Evolutionary conservation across 2,888 invertebrate species (phyloP).

Genomic region (Apamea sordens): DNA sequence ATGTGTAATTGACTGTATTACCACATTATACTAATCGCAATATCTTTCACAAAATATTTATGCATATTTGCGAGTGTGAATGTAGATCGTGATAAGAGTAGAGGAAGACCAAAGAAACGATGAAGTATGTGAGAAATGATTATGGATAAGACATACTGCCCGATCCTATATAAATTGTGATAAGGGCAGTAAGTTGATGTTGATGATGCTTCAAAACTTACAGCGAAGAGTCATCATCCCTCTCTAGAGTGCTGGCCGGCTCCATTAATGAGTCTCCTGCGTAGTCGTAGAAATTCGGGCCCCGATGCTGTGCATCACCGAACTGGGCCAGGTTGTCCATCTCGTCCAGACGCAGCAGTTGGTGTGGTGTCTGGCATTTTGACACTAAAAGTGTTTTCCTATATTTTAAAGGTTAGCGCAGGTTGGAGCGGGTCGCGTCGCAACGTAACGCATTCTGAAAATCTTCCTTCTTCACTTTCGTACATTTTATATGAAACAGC

Average conservation of each 20-base stretch:
- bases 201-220: conserved; percentile 27
- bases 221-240: conserved; percentile 34
- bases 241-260: conserved; percentile 63
- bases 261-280: conserved; percentile 49
- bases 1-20: background rate
- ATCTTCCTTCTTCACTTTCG: background rate
- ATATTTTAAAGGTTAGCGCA: background rate
- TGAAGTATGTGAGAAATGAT: background rate
- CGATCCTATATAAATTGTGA: too few relatives aligned
- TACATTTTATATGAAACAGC: background rate
- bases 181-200: background rate
- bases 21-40: background rate
- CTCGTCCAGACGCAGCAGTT: conserved; percentile 61
- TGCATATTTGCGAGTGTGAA: background rate
- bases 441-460: background rate
- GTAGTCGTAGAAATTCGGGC: conserved; percentile 75
- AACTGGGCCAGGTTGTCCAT: conserved; percentile 72
- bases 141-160: background rate
- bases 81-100: background rate
- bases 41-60: background rate
- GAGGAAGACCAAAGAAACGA: background rate
- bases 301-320: conserved; percentile 79
- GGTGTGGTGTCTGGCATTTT: conserved; percentile 40
- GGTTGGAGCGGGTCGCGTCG: background rate
- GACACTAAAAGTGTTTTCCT: conserved; percentile 27